Base-by-base conservation (phyloP, 2,888 invertebrate genomes). In the Heliconius erato region DNA sequence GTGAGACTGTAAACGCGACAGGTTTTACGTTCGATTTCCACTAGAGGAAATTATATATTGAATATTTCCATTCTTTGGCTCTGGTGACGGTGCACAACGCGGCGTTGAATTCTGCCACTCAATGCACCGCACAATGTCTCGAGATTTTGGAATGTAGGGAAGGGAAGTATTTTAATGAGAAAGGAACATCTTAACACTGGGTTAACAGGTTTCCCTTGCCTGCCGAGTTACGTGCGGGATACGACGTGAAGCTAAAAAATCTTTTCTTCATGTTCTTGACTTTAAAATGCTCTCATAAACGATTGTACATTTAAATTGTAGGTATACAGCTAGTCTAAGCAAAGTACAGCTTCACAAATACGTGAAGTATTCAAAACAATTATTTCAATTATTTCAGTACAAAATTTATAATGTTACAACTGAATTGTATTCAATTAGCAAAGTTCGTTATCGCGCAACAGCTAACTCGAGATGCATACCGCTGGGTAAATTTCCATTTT, bases 401-500 rank as follows among this genome's bases (percentile, higher is more conserved):
- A 14, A 65, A 26, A 12, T 71, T 40, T 72, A 44, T 72, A 44
- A 16, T 71, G 16, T 44, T 26, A 44, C 26, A 72, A 72, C 26
- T 44, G 26, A 16, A n/a, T 71, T 40, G 71, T 44, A 16, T 26
- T 44, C 71, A 72, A 44, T 72, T 72, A 72, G 71, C 16, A 16
- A 72, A 72, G 44, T 72, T 71, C 7, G n/a, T 44, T 72, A 44
- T 44, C 26, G 40, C 44, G 71, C 26, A 40, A 40, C 26, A 40
- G n/a, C n/a, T 40, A n/a, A 40, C 71, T 71, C 71, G 40, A 71
- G 40, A n/a, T 40, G 71, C 71, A 71, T 71, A 40, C 40, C 71
- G 5, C 71, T 14, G 40, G 40, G 71, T 14, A n/a, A 40, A 71
- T 71, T n/a, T 71, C 40, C 23, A 40, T 71, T 40, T 40, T 71